A percentile compares a stretch with the other conserved stretches of the same genome.
phyloP scores from a whole-genome alignment of 2,113 vertebrate genomes.

The Cygnus atratus region DNA sequence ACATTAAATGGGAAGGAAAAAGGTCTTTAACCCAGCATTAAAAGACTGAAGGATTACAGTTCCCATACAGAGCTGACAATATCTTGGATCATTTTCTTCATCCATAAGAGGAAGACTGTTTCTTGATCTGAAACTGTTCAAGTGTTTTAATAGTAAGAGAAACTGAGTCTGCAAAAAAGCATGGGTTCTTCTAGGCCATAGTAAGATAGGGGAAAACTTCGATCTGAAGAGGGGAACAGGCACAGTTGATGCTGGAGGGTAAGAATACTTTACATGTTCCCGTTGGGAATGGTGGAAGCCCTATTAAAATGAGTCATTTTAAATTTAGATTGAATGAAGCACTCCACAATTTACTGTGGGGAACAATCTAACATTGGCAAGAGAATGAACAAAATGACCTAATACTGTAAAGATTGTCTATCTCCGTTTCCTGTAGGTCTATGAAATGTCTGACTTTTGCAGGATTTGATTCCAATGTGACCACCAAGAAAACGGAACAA shows the following conservation, averaged over 20 bases:
- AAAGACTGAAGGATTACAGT: not conserved
- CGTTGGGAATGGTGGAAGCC: not conserved
- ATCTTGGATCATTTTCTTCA: not conserved
- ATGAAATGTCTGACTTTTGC: constrained; percentile 31
- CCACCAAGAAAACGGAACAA: constrained; percentile 23
- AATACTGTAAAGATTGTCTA: constrained; percentile 30
- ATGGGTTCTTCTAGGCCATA: not conserved
- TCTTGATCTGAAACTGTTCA: not conserved
- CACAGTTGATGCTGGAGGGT: not conserved
- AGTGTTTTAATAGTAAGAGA: not conserved
- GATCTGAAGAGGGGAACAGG: not conserved
- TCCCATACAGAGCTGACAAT: not conserved
- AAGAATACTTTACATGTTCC: not conserved
- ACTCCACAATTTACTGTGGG: not conserved
- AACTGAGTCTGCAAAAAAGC: not conserved
- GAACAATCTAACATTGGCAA: constrained; percentile 30
- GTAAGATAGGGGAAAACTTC: not conserved
- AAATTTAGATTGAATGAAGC: constrained; percentile 11
- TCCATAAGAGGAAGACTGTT: not conserved
- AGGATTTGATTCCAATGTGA: constrained; percentile 53
- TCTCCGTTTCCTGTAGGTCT: constrained; percentile 28
- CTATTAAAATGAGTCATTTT: constrained; percentile 10
- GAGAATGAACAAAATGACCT: constrained; percentile 22
- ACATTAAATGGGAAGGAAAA: not conserved
- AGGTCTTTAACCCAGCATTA: not conserved